Conservation (phyloP, 2,888 invertebrate genomes). For the Hypomecis punctinalis region DNA sequence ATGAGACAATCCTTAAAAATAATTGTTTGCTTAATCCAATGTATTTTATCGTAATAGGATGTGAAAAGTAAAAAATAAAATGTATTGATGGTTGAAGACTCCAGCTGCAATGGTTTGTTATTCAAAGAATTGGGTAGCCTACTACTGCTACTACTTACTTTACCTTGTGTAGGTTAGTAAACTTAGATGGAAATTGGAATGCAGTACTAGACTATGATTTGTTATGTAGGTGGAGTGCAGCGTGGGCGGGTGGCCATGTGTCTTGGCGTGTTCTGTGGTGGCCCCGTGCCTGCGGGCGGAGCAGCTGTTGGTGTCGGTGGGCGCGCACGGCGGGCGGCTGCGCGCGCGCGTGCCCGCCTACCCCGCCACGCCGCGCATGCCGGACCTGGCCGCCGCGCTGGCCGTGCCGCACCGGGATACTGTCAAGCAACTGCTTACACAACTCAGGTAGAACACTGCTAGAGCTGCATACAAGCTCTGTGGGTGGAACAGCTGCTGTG, state of each 20-base stretch:
- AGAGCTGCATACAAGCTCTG: too few species aligned
- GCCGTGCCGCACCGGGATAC: constrained; percentile 55
- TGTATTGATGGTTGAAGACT: too few species aligned
- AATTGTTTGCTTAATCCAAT: too few species aligned
- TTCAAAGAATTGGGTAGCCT: too few species aligned
- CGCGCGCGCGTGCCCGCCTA: constrained; percentile 97
- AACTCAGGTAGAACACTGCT: constrained; percentile 75
- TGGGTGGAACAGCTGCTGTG: too few species aligned
- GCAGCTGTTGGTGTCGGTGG: constrained; percentile 95
- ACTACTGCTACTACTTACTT: too few species aligned
- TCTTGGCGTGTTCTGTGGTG: constrained; percentile 95
- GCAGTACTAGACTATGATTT: not conserved
- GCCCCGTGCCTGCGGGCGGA: constrained; percentile 96
- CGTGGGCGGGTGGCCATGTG: constrained; percentile 94
- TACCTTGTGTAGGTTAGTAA: too few species aligned
- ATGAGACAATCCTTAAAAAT: too few species aligned
- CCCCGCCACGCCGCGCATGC: constrained; percentile 90
- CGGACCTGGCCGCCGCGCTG: constrained; percentile 92
- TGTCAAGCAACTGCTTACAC: constrained; percentile 70
- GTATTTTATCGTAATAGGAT: too few species aligned
- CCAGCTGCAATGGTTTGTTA: too few species aligned
- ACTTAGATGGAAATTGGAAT: too few species aligned
- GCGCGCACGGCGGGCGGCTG: constrained; percentile 96
- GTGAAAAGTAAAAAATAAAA: too few species aligned
- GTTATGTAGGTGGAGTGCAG: constrained; percentile 90